phyloP scores from a whole-genome alignment of 2,888 invertebrate genomes.

The Bedellia somnulentella region DNA sequence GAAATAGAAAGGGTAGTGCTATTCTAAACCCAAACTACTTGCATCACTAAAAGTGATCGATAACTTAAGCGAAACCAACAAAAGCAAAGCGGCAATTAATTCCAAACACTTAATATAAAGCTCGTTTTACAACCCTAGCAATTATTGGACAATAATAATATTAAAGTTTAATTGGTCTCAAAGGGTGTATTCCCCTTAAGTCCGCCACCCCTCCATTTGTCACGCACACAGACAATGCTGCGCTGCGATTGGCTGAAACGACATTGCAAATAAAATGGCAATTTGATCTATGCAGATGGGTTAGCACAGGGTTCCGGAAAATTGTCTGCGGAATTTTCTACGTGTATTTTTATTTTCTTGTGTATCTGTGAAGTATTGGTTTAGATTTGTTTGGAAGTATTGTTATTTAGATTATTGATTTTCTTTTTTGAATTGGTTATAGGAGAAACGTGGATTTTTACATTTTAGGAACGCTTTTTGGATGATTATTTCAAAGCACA shows the following conservation, averaged over 20 bases:
- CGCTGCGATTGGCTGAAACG: conserved; percentile 18
- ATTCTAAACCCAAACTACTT: too few relatives aligned
- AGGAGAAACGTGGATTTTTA: too few relatives aligned
- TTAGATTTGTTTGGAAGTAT: too few relatives aligned
- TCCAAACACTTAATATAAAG: conserved; percentile 4
- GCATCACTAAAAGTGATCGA: too few relatives aligned
- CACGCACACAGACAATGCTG: conserved; percentile 16
- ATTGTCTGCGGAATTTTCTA: neutral
- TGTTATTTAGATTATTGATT: too few relatives aligned
- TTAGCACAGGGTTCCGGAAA: conserved; percentile 21
- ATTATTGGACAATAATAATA: conserved; percentile 20
- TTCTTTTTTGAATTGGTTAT: too few relatives aligned
- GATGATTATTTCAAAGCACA: too few relatives aligned
- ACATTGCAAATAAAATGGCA: conserved; percentile 17
- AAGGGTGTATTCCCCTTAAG: conserved; percentile 7
- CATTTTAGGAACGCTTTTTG: too few relatives aligned
- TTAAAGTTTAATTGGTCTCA: conserved; percentile 25
- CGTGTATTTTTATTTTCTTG: neutral
- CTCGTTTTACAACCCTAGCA: conserved; percentile 10
- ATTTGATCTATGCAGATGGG: conserved; percentile 29
- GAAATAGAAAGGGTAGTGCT: too few relatives aligned
- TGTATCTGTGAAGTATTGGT: neutral
- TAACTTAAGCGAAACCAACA: too few relatives aligned
- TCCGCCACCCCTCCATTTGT: conserved; percentile 15
- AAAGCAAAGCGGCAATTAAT: conserved; percentile 4